Conservation (phyloP, 2,113 vertebrate genomes). For the Marmota monax region DNA sequence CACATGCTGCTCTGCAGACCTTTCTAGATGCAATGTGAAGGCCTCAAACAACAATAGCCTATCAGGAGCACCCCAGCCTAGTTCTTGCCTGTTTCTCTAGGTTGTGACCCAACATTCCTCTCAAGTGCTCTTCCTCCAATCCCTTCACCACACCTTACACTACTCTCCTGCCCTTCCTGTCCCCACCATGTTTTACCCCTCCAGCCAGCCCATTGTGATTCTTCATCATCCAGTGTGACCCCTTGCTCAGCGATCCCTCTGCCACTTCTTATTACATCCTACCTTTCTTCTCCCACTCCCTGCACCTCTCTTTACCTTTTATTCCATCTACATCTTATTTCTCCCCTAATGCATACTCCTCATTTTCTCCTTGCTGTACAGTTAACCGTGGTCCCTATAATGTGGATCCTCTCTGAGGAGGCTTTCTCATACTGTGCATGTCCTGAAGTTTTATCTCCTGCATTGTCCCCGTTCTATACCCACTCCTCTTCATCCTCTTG, state of each 20-base stretch:
- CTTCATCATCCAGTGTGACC: not conserved
- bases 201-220: not conserved
- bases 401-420: not conserved
- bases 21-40: not conserved
- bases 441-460: not conserved
- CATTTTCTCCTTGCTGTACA: not conserved
- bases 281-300: not conserved
- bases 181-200: rapidly evolving
- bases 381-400: not conserved
- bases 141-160: not conserved
- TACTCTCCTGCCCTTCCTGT: not conserved
- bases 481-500: not conserved
- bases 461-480: rapidly evolving
- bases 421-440: not conserved
- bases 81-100: not conserved
- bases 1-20: not conserved
- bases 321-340: not conserved
- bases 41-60: not conserved
- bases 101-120: not conserved
- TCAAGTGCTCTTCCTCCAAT: not conserved
- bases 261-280: not conserved
- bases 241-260: not conserved
- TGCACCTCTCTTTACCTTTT: not conserved
- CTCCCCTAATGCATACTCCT: not conserved
- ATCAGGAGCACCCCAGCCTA: not conserved